Evolutionary conservation across 2,113 vertebrate species (phyloP).

Genomic region (Ia io): DNA sequence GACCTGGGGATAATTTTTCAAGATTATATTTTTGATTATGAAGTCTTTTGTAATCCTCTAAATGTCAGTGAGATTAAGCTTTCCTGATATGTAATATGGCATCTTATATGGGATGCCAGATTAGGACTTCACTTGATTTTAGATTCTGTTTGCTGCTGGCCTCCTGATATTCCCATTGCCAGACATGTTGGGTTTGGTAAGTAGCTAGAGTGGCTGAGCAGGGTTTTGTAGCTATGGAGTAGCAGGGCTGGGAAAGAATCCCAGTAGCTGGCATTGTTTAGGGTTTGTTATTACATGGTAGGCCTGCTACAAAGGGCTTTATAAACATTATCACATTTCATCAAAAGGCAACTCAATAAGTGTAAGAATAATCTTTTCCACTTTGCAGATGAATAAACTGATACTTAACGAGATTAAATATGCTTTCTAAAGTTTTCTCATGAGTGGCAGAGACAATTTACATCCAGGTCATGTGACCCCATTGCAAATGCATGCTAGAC

Average conservation of each 20-base stretch:
- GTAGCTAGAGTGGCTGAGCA: neutral
- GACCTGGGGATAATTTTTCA: neutral
- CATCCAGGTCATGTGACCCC: too few species aligned
- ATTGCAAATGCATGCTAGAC: neutral
- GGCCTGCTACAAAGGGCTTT: neutral
- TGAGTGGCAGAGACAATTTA: neutral
- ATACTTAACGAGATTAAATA: neutral
- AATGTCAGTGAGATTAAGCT: neutral
- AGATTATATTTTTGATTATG: neutral
- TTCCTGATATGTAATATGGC: neutral
- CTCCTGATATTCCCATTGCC: neutral
- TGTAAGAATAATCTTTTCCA: neutral
- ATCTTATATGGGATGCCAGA: neutral
- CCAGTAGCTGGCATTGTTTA: too few species aligned
- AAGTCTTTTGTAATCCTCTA: neutral
- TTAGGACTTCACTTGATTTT: neutral
- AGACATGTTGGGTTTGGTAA: neutral
- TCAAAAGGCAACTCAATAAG: neutral
- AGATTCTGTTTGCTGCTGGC: neutral
- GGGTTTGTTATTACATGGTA: neutral
- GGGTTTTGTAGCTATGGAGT: too few species aligned
- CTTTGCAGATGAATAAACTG: neutral
- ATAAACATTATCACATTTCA: neutral
- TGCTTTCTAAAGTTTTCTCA: neutral
- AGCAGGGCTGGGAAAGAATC: too few species aligned